Percentiles rank a stretch among this genome's conserved stretches.
Evolutionary conservation across 2,888 invertebrate genomes (phyloP).

Genomic region (Nasonia oneida): DNA sequence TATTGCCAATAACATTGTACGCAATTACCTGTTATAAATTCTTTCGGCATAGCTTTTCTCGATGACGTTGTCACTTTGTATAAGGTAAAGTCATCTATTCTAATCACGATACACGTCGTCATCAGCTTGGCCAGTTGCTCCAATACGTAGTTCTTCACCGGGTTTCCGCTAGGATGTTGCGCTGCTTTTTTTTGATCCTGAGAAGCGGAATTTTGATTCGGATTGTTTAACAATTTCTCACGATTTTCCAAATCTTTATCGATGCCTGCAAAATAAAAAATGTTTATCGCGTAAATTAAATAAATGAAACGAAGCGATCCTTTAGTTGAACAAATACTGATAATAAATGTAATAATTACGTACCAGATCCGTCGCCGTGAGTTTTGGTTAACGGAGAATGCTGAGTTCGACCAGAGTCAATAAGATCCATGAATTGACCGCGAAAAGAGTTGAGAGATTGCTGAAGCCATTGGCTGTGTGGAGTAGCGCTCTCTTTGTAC

Average conservation of each 20-base stretch:
- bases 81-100: conserved; percentile 95
- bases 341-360: conserved; percentile 7
- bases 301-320: neutral
- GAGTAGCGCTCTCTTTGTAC: conserved; percentile 87
- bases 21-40: conserved; percentile 86
- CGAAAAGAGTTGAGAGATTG: conserved; percentile 91
- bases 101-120: conserved; percentile 94
- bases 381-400: conserved; percentile 80
- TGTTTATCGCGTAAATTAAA: neutral
- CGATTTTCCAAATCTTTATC: conserved; percentile 69
- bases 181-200: conserved; percentile 72
- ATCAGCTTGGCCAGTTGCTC: conserved; percentile 91
- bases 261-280: conserved; percentile 53
- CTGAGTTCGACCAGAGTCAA: conserved; percentile 83
- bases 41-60: conserved; percentile 88
- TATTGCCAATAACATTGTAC: conserved; percentile 18
- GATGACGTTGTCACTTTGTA: conserved; percentile 90
- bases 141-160: conserved; percentile 85
- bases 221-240: conserved; percentile 69
- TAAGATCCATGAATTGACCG: conserved; percentile 86
- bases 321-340: neutral
- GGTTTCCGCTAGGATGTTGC: conserved; percentile 77
- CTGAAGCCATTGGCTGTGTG: conserved; percentile 92
- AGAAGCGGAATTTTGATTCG: conserved; percentile 66
- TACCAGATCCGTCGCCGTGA: conserved; percentile 72